These are phyloP conservation scores for Prosopocoilus inquinatus DNA, from an alignment of 2,888 invertebrate species.

Conservation along the genomic window DNA sequence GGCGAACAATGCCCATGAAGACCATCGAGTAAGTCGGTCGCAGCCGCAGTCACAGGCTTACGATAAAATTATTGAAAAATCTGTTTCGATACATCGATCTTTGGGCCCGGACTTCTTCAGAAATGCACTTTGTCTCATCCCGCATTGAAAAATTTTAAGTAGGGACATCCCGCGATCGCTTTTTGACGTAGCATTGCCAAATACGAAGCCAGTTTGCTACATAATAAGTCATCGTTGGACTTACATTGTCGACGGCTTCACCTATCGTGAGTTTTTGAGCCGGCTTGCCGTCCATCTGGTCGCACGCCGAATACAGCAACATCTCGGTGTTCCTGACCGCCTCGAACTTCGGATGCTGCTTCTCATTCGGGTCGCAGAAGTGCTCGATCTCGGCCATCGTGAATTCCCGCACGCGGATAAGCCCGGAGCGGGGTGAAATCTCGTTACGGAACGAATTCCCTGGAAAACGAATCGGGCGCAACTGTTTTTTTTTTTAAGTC, in stretches of 20 bases:
- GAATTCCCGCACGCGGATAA: slow-evolving; percentile 95
- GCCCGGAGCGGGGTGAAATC: slow-evolving; percentile 95
- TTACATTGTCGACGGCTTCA: slow-evolving; percentile 75
- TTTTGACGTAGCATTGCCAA: no score
- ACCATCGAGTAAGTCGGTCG: no score
- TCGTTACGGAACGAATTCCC: slow-evolving; percentile 97
- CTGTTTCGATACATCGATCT: no score
- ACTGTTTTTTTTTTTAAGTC: background rate
- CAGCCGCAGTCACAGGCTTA: no score
- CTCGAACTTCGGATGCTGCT: slow-evolving; percentile 87
- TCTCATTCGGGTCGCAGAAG: slow-evolving; percentile 90
- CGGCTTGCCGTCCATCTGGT: slow-evolving; percentile 96
- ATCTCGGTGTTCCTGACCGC: slow-evolving; percentile 72
- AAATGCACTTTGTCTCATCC: no score
- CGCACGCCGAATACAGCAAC: slow-evolving; percentile 89
- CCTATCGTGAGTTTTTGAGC: slow-evolving; percentile 78
- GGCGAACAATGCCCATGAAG: no score
- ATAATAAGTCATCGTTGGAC: no score
- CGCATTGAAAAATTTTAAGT: no score
- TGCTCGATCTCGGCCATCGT: slow-evolving; percentile 99
- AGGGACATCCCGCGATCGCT: no score
- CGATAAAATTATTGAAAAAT: no score
- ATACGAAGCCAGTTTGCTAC: no score
- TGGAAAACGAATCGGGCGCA: slow-evolving; percentile 20
- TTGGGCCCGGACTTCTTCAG: no score